Evolutionary conservation across 2,113 vertebrate genomes (phyloP).

Genomic region (Spilogale gracilis): DNA sequence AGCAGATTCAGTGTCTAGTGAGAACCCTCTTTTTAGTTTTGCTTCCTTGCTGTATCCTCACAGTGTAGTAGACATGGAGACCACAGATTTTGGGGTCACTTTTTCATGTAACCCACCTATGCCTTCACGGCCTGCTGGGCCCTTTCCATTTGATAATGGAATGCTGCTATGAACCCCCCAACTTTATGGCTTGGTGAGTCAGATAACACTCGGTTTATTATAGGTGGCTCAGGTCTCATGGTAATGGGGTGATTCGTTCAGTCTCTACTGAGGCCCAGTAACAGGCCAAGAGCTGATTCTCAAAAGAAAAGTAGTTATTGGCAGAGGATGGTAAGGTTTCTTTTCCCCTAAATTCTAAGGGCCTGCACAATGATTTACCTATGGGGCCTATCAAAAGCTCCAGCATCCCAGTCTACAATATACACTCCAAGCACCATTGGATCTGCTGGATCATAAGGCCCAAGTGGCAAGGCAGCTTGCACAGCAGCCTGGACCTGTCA

Average conservation of each 20-base stretch:
- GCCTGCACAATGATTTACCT: background rate
- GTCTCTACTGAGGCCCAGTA: background rate
- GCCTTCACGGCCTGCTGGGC: background rate
- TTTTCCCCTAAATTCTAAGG: background rate
- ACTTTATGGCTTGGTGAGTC: background rate
- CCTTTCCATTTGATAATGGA: background rate
- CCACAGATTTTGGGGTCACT: background rate
- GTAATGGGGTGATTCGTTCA: background rate
- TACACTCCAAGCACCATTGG: background rate
- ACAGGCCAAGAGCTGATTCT: background rate
- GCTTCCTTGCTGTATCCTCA: background rate
- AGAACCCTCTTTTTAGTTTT: background rate
- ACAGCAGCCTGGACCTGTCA: background rate
- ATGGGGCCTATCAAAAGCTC: background rate
- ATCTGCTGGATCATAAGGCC: background rate
- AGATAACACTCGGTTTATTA: background rate
- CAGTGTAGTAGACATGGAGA: background rate
- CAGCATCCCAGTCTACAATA: background rate
- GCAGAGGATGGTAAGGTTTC: background rate
- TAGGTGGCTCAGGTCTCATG: background rate
- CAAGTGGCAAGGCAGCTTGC: background rate
- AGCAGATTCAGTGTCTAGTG: background rate
- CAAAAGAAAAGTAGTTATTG: background rate
- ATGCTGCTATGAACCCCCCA: background rate
- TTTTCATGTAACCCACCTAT: background rate